These are phyloP conservation scores for Larimichthys crocea DNA, from an alignment of 2,113 vertebrate genomes.

Conservation along the genomic window DNA sequence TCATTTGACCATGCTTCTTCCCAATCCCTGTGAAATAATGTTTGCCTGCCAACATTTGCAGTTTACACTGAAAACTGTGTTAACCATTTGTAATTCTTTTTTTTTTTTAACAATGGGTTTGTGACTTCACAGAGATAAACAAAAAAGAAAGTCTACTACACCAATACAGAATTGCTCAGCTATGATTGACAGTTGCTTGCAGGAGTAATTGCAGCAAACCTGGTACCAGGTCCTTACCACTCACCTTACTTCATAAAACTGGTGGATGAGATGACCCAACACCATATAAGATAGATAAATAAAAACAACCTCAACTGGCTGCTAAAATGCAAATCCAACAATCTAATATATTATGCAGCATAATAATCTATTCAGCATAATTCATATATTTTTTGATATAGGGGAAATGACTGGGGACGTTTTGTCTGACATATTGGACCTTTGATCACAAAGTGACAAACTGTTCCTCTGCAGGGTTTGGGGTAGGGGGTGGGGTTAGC, in stretches of 20 bases:
- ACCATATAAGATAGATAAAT: neutral
- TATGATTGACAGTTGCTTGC: no score
- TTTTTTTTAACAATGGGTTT: no score
- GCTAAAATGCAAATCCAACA: neutral
- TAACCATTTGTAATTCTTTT: no score
- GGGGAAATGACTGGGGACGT: neutral
- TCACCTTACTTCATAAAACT: no score
- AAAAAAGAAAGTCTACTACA: no score
- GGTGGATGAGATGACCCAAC: neutral
- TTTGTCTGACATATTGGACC: slow-evolving; percentile 11
- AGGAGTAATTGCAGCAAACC: no score
- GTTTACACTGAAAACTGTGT: no score
- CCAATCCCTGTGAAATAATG: no score
- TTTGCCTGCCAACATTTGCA: neutral
- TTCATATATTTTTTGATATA: neutral
- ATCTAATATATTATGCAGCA: neutral
- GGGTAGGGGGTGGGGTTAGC: slow-evolving; percentile 20
- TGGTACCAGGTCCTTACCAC: no score
- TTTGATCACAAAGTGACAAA: slow-evolving; percentile 1
- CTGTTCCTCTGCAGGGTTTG: slow-evolving; percentile 5
- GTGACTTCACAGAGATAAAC: no score
- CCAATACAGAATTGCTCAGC: no score
- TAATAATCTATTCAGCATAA: neutral
- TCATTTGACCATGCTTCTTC: no score
- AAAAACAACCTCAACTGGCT: neutral